A percentile compares a stretch with the other conserved stretches of the same genome.
These are phyloP conservation scores for Anabacerthia variegaticeps DNA, from an alignment of 2,797 vertebrate genomes.

Conservation along the genomic window DNA sequence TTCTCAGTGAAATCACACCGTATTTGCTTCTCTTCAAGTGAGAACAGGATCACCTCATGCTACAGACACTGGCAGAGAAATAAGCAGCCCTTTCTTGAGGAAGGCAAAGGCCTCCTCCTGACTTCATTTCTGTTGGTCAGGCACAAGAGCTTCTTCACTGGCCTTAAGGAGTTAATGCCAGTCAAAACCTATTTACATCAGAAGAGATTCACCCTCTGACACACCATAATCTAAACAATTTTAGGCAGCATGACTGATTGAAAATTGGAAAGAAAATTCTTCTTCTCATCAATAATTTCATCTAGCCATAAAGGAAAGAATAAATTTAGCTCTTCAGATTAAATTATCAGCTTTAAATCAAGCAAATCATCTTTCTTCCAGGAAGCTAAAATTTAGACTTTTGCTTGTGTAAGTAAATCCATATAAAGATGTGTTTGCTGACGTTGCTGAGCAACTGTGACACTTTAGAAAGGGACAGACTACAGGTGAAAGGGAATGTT, in stretches of 20 bases:
- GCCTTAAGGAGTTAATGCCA: background rate
- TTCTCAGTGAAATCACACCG: background rate
- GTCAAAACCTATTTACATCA: constrained; percentile 12
- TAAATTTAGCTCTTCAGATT: constrained; percentile 29
- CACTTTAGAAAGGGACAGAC: background rate
- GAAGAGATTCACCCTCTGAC: background rate
- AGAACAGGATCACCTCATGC: background rate
- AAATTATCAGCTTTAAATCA: constrained; percentile 46
- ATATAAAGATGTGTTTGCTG: background rate
- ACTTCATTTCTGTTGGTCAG: background rate
- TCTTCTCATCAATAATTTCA: constrained; percentile 10
- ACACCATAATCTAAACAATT: constrained; percentile 2
- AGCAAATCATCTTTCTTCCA: constrained; percentile 28
- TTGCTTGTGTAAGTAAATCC: background rate
- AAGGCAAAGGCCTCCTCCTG: background rate
- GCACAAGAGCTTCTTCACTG: background rate
- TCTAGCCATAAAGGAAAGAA: constrained; percentile 12
- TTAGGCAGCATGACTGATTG: background rate
- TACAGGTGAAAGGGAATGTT: background rate
- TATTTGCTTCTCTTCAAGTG: background rate
- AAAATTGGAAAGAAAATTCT: background rate
- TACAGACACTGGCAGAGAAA: background rate
- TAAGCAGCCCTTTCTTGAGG: background rate
- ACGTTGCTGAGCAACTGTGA: background rate
- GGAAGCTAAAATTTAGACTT: background rate